These are phyloP conservation scores for Hanleya hanleyi DNA, from an alignment of 2,888 invertebrate genomes.

Conservation along the genomic window DNA sequence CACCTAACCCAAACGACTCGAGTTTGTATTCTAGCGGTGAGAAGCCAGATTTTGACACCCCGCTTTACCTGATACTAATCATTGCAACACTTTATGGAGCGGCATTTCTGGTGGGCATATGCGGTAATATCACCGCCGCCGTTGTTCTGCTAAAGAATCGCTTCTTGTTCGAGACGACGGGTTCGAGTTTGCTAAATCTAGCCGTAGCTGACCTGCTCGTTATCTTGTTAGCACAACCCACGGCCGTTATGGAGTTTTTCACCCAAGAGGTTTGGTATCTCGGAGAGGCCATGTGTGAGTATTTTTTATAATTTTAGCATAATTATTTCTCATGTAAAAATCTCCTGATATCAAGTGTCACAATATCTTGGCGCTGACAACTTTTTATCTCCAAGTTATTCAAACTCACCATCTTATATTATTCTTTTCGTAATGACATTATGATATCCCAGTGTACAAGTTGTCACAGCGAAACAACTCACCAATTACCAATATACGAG, in stretches of 20 bases:
- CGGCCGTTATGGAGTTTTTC: constrained; percentile 93
- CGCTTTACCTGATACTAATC: constrained; percentile 86
- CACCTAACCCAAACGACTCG: too few relatives aligned
- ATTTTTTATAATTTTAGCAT: constrained; percentile 7
- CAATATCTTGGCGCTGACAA: too few relatives aligned
- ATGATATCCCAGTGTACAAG: too few relatives aligned
- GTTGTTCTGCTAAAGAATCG: constrained; percentile 92
- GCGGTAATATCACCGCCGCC: constrained; percentile 94
- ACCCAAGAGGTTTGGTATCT: constrained; percentile 93
- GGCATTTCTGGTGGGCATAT: constrained; percentile 91
- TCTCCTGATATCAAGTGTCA: too few relatives aligned
- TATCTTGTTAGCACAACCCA: constrained; percentile 91
- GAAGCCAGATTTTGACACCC: constrained; percentile 11
- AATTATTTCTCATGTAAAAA: too few relatives aligned
- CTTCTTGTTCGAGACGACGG: constrained; percentile 79
- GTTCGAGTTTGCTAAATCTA: constrained; percentile 83
- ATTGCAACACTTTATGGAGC: constrained; percentile 91
- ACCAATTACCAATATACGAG: too few relatives aligned
- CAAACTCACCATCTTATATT: too few relatives aligned
- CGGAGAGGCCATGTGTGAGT: constrained; percentile 95
- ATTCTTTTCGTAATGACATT: too few relatives aligned
- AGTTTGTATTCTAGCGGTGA: too few relatives aligned
- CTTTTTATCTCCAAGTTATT: too few relatives aligned
- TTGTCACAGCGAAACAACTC: too few relatives aligned
- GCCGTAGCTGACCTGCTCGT: constrained; percentile 95